A percentile compares a stretch with the other conserved stretches of the same genome.
Conservation (phyloP, 2,888 invertebrate genomes). For the Amphimallon solstitiale region DNA sequence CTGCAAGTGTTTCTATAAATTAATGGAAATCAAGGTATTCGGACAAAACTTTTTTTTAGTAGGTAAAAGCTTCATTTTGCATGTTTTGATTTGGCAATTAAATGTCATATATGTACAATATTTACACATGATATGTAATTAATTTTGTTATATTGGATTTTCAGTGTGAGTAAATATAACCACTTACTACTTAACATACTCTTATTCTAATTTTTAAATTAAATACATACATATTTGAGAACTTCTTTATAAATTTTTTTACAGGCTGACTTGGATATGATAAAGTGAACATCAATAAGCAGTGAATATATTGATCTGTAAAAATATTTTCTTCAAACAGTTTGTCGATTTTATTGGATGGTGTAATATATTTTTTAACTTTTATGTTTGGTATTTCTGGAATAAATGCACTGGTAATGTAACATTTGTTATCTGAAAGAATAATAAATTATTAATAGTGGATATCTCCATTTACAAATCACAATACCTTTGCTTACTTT, state of each 20-base stretch:
- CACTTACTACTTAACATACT: too few relatives aligned
- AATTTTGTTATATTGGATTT: too few relatives aligned
- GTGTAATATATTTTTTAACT: conserved; percentile 5
- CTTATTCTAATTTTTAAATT: too few relatives aligned
- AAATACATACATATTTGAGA: conserved; percentile 11
- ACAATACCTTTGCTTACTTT: background rate
- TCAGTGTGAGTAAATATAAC: too few relatives aligned
- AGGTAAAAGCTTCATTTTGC: too few relatives aligned
- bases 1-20: too few relatives aligned
- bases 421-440: background rate
- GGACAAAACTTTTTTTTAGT: too few relatives aligned
- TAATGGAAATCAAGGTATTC: too few relatives aligned
- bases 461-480: background rate
- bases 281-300: conserved; percentile 17
- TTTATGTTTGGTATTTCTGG: conserved; percentile 54
- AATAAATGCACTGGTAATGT: conserved; percentile 47
- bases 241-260: background rate
- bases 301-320: conserved; percentile 15
- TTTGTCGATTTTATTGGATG: background rate
- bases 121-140: too few relatives aligned
- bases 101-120: too few relatives aligned
- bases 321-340: conserved; percentile 16
- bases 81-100: too few relatives aligned
- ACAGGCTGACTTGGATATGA: background rate
- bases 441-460: background rate